These are phyloP conservation scores for Pseudopleuronectes americanus DNA, from an alignment of 2,797 vertebrate species.

Conservation along the genomic window DNA sequence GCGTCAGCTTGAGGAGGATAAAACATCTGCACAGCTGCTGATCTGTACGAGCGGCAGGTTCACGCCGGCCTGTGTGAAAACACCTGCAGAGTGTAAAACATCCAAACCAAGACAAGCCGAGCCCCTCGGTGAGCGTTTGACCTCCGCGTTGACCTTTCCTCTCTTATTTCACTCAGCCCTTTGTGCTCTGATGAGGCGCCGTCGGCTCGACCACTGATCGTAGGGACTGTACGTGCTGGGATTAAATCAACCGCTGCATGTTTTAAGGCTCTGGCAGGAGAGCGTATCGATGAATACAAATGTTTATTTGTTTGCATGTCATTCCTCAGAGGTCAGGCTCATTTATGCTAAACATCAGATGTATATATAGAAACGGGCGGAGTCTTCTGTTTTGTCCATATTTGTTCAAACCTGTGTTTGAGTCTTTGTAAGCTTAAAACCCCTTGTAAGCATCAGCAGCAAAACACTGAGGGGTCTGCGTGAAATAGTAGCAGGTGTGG, in stretches of 20 bases:
- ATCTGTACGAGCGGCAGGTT: slow-evolving; percentile 18
- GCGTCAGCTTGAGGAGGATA: neutral
- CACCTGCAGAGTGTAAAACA: slow-evolving; percentile 23
- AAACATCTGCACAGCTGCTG: neutral
- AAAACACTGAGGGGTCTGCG: no score
- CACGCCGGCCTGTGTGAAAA: slow-evolving; percentile 4
- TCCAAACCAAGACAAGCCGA: slow-evolving; percentile 12
- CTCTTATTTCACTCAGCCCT: slow-evolving; percentile 15
- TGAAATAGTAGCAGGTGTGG: no score
- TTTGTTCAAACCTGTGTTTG: no score
- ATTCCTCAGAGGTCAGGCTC: no score
- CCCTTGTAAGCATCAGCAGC: no score
- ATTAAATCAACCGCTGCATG: slow-evolving; percentile 2
- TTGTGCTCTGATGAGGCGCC: slow-evolving; percentile 25
- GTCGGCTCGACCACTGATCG: slow-evolving; percentile 12
- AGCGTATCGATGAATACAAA: no score
- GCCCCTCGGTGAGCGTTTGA: slow-evolving; percentile 14
- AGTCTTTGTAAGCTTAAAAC: no score
- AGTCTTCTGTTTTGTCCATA: no score
- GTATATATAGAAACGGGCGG: no score
- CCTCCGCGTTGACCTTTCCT: slow-evolving; percentile 23
- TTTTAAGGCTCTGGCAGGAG: neutral
- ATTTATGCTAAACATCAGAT: no score
- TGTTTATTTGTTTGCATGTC: no score
- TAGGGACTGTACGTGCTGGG: neutral